phyloP scores from a whole-genome alignment of 2,888 invertebrate genomes.

The Crioceris asparagi region DNA sequence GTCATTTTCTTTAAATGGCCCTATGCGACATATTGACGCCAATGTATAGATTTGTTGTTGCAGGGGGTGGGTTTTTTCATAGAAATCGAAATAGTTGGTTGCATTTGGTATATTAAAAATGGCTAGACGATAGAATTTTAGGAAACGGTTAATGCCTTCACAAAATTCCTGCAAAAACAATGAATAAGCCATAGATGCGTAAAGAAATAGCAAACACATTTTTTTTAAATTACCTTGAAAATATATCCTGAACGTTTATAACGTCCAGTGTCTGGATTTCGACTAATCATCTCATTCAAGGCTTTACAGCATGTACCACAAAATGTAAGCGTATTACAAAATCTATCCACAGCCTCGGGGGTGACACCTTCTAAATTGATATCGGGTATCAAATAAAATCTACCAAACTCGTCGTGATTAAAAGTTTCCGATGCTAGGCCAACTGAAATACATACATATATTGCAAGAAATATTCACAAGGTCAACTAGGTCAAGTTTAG shows the following conservation, averaged over 20 bases:
- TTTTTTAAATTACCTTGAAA: slow-evolving; percentile 26
- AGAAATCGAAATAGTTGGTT: slow-evolving; percentile 26
- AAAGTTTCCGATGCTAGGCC: slow-evolving; percentile 34
- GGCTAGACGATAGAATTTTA: slow-evolving; percentile 47
- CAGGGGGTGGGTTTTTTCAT: slow-evolving; percentile 40
- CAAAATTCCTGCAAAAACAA: slow-evolving; percentile 45
- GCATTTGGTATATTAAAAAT: slow-evolving; percentile 29
- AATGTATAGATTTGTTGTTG: slow-evolving; percentile 45
- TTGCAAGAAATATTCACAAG: too few species aligned
- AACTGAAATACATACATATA: too few species aligned
- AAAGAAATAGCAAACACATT: background rate
- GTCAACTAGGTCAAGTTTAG: too few species aligned
- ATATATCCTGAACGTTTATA: slow-evolving; percentile 31
- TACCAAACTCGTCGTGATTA: slow-evolving; percentile 22
- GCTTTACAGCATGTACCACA: slow-evolving; percentile 32
- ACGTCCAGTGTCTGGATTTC: slow-evolving; percentile 25
- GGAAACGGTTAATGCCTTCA: slow-evolving; percentile 47
- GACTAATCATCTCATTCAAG: slow-evolving; percentile 28
- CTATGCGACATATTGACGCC: slow-evolving; percentile 44
- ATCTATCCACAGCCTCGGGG: slow-evolving; percentile 25
- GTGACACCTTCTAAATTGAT: slow-evolving; percentile 30
- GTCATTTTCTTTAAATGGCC: slow-evolving; percentile 27
- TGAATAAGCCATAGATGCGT: background rate
- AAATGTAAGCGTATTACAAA: slow-evolving; percentile 29
- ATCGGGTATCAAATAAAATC: slow-evolving; percentile 26